Evolutionary conservation across 1,140 invertebrate genomes (phyloP).

Genomic region (Hypsibius dujardini): DNA sequence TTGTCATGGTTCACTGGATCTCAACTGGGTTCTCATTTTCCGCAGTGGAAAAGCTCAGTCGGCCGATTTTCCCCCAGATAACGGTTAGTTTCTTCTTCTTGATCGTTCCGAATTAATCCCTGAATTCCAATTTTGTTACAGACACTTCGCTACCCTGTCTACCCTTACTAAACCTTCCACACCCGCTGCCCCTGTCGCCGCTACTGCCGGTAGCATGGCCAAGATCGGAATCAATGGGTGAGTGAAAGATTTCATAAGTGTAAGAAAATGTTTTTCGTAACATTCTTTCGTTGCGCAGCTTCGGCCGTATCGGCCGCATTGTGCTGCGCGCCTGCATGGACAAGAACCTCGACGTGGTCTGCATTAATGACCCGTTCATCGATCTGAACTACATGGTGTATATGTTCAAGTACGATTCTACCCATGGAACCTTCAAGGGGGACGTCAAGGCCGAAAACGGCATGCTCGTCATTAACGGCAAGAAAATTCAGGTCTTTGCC

Average conservation of each 20-base stretch:
- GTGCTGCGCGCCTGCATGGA: conserved; percentile 37
- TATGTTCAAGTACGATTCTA: conserved; percentile 46
- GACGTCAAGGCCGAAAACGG: conserved; percentile 28
- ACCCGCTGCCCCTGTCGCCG: too few relatives aligned
- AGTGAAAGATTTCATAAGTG: background rate
- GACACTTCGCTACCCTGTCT: too few relatives aligned
- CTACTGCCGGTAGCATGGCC: too few relatives aligned
- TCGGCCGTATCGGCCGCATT: conserved; percentile 46
- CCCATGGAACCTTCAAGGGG: conserved; percentile 39
- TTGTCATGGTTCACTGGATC: too few relatives aligned
- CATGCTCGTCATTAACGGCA: conserved; percentile 35
- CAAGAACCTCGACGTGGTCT: conserved; percentile 47
- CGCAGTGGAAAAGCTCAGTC: too few relatives aligned
- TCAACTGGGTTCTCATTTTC: too few relatives aligned
- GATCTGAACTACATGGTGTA: conserved; percentile 69
- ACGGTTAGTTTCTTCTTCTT: too few relatives aligned
- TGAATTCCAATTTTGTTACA: too few relatives aligned
- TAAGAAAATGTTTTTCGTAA: background rate
- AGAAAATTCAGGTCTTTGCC: conserved; percentile 20
- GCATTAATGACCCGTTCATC: conserved; percentile 89
- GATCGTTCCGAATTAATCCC: too few relatives aligned
- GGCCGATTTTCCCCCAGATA: too few relatives aligned
- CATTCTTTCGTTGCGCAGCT: conserved; percentile 27
- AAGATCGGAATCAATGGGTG: conserved; percentile 34
- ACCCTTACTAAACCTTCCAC: too few relatives aligned